Evolutionary conservation across 2,797 vertebrate species (phyloP).

Genomic region (Gobio occitaniae): DNA sequence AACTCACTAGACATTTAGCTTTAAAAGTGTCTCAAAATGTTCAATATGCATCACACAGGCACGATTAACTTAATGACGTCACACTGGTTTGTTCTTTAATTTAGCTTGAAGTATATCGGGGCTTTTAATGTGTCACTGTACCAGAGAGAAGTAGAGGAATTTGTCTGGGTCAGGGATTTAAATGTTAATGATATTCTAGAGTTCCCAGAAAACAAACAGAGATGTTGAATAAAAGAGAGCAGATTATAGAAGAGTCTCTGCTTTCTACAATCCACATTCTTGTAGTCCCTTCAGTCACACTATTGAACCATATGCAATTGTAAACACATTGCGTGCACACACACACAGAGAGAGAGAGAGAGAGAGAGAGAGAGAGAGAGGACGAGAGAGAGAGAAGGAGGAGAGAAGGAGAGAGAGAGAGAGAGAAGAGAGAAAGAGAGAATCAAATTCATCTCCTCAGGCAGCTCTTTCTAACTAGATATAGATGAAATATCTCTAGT

Average conservation of each 20-base stretch:
- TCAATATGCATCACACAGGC: neutral
- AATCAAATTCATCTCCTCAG: neutral
- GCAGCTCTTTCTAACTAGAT: slow-evolving; percentile 8
- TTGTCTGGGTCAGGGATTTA: slow-evolving; percentile 48
- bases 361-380: too few species aligned
- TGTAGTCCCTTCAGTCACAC: slow-evolving; percentile 31
- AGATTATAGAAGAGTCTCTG: slow-evolving; percentile 2
- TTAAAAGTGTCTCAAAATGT: neutral
- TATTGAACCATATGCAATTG: neutral
- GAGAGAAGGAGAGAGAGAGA: too few species aligned
- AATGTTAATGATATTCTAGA: slow-evolving; percentile 56
- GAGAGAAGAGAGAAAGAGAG: neutral
- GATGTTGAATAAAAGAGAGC: slow-evolving; percentile 43
- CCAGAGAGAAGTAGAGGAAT: slow-evolving; percentile 13
- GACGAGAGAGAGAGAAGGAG: too few species aligned
- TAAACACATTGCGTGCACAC: neutral
- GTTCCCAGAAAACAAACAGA: slow-evolving; percentile 39
- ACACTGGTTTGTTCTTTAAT: neutral
- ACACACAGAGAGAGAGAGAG: too few species aligned
- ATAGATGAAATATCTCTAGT: slow-evolving; percentile 13
- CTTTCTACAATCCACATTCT: slow-evolving; percentile 39
- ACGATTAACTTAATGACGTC: neutral
- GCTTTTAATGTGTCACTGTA: neutral
- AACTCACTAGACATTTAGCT: neutral
- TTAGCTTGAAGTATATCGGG: neutral